These are phyloP conservation scores for Sceloporus undulatus DNA, from an alignment of 2,113 vertebrate species.

Conservation along the genomic window DNA sequence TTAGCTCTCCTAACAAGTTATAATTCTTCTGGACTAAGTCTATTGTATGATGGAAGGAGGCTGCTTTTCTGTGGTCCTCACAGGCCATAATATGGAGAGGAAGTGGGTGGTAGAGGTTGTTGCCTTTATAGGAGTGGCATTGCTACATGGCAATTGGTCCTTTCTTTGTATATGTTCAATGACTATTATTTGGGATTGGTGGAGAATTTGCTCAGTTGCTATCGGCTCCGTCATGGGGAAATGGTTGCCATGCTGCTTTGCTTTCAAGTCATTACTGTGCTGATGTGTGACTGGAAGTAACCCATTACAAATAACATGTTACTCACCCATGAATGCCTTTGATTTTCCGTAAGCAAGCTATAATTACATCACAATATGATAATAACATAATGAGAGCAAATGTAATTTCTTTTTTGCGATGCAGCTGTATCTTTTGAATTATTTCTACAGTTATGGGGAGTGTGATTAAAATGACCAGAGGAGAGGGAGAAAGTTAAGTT, in stretches of 20 bases:
- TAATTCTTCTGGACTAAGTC: background rate
- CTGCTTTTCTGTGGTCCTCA: background rate
- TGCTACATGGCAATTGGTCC: background rate
- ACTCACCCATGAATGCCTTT: background rate
- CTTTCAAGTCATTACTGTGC: background rate
- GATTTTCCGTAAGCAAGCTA: background rate
- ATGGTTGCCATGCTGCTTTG: background rate
- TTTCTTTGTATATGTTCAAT: background rate
- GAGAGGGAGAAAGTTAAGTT: background rate
- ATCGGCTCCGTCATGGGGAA: background rate
- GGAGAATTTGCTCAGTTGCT: background rate
- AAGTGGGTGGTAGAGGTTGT: background rate
- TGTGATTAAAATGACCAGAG: background rate
- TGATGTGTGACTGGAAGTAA: background rate
- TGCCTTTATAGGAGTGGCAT: background rate
- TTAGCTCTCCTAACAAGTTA: background rate
- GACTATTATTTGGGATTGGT: background rate
- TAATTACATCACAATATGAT: background rate
- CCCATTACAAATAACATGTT: background rate
- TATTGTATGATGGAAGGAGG: background rate
- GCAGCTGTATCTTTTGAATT: background rate
- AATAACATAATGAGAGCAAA: background rate
- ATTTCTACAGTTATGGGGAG: background rate
- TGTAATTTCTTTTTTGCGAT: background rate
- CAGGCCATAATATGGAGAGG: background rate